These are phyloP conservation scores for Acheta domesticus DNA, from an alignment of 2,888 invertebrate species.

Conservation along the genomic window DNA sequence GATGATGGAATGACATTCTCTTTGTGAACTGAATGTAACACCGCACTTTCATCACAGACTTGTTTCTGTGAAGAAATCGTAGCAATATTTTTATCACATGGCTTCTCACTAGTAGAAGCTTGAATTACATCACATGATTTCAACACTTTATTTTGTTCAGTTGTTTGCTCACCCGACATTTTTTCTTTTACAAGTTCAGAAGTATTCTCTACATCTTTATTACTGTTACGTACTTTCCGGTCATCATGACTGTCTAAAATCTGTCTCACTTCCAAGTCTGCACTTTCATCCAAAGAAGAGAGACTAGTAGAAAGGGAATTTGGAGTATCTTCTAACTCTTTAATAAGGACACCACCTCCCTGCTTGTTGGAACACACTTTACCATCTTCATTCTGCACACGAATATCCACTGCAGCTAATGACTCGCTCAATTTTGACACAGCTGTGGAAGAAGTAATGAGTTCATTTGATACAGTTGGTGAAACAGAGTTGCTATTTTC, in stretches of 20 bases:
- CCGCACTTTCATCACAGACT: neutral
- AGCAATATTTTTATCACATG: neutral
- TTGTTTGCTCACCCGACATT: neutral
- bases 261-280: conserved; percentile 54
- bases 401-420: neutral
- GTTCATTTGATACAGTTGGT: conserved; percentile 5
- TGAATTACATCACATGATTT: neutral
- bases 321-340: neutral
- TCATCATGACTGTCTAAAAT: conserved; percentile 50
- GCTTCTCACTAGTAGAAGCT: neutral
- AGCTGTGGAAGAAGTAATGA: neutral
- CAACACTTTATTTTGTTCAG: neutral
- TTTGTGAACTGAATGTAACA: neutral
- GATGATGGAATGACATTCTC: neutral
- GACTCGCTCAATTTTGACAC: neutral
- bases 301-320: conserved; percentile 19
- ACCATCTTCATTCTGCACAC: neutral
- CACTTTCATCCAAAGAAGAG: conserved; percentile 44
- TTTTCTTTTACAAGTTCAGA: neutral
- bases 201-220: neutral
- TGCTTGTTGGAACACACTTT: neutral
- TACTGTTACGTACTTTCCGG: neutral
- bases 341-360: neutral
- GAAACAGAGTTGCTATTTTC: neutral
- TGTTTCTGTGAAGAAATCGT: neutral